Base-by-base conservation (phyloP, 1,140 invertebrate species). In the Hirudo medicinalis region DNA sequence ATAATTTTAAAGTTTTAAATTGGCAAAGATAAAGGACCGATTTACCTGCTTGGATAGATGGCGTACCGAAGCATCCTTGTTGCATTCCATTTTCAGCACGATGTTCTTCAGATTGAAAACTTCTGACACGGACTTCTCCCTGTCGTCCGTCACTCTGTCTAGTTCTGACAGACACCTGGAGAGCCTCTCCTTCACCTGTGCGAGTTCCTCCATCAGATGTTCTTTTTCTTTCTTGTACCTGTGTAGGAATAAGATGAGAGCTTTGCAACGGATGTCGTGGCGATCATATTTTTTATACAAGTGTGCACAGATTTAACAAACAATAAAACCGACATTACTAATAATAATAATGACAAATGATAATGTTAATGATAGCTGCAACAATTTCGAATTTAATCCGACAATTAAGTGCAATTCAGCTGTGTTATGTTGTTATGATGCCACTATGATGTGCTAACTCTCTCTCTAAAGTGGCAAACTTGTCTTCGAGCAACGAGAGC, bases 111-210 rank as follows among this genome's bases (percentile, higher is more conserved):
- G 9, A 6, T 32, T 32, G 22, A 25, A 25, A 32, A 22, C 22
- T 32, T 63, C 57, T 11, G 22, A 13, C 20, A 63, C 6, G 11
- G 29, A 32, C 57, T 63, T 63, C 57, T 22, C 29, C 29, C 57
- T 63, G 22, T 63, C 57, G 29, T 25, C 29, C 19, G 29, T 63
- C 22, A 63, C 57, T 22, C 22, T 22, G 13, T 63, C 57, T 6
- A 63, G 57, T 9, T 63, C 57, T 11, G 22, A 25, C 9, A 63
- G 29, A 63, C 22, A 25, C 19, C 57, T 63, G 22, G 22, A 32
- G 8, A 63, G 29, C 19, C 57, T 63, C 57, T 22, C 57, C 57
- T 63, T 63, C 8, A 63, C 57, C 57, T 63, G 57, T 25, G 22
- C 29, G 0, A 63, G 29, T 32, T 63, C 57, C 20, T 63, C 57